Percentiles rank a stretch among this genome's conserved stretches.
phyloP scores from a whole-genome alignment of 2,113 vertebrate genomes.

The Paralichthys olivaceus region DNA sequence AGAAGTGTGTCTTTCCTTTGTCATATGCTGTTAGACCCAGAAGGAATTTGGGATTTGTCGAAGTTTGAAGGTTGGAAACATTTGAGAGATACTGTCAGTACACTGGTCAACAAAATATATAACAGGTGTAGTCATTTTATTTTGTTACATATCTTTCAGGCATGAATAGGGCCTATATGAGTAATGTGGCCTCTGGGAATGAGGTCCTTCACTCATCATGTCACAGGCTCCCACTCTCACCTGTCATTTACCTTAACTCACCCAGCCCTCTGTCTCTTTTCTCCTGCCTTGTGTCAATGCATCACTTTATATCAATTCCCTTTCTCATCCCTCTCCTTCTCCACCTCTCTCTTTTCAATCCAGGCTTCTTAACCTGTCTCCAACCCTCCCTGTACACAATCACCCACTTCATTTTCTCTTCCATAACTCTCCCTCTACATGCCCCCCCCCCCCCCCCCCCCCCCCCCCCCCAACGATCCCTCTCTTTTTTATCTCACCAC shows the following conservation, averaged over 20 bases:
- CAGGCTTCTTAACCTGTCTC: neutral
- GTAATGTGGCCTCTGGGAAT: too few species aligned
- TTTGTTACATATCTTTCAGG: too few species aligned
- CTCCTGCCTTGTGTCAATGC: conserved; percentile 19
- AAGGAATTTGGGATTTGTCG: too few species aligned
- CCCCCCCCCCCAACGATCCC: neutral
- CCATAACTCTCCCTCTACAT: conserved; percentile 31
- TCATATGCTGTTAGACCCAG: too few species aligned
- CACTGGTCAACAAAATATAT: too few species aligned
- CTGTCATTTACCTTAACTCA: neutral
- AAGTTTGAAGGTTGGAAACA: too few species aligned
- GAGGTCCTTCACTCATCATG: too few species aligned
- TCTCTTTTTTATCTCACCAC: conserved; percentile 21
- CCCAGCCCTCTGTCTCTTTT: conserved; percentile 33
- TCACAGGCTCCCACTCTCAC: neutral
- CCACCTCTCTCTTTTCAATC: neutral
- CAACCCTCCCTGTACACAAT: conserved; percentile 3
- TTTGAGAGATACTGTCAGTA: too few species aligned
- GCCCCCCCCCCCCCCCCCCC: neutral
- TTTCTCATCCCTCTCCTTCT: neutral
- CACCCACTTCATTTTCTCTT: conserved; percentile 43
- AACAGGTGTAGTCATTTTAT: too few species aligned
- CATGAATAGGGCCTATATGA: too few species aligned
- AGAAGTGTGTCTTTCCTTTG: too few species aligned
- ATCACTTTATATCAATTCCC: conserved; percentile 34